Percentiles rank a stretch among this genome's conserved stretches.
phyloP scores from a whole-genome alignment of 2,797 vertebrate species.

The Mycteria americana region DNA sequence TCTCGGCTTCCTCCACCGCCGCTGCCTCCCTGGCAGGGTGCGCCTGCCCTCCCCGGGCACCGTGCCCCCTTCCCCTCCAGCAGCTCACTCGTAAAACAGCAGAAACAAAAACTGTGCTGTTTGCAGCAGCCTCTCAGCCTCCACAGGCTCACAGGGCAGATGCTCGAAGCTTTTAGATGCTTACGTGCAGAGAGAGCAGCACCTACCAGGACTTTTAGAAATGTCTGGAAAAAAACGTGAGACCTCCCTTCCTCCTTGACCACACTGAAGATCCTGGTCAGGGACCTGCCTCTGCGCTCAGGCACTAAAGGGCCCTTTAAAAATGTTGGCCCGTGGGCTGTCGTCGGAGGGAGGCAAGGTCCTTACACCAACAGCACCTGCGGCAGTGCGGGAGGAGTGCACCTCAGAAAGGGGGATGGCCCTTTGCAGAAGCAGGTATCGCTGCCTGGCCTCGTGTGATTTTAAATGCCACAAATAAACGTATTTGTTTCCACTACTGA shows the following conservation, averaged over 20 bases:
- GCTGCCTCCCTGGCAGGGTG: neutral
- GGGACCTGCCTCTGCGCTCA: neutral
- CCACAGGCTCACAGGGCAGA: neutral
- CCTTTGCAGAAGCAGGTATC: neutral
- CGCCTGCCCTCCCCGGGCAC: neutral
- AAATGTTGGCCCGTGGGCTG: neutral
- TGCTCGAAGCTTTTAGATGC: neutral
- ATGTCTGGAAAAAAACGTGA: neutral
- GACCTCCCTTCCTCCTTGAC: neutral
- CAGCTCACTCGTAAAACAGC: neutral
- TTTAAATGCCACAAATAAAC: neutral
- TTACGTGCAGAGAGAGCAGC: neutral
- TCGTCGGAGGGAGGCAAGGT: no score
- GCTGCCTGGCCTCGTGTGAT: neutral
- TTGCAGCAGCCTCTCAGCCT: neutral
- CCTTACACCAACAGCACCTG: neutral
- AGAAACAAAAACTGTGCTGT: neutral
- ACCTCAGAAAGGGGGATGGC: neutral
- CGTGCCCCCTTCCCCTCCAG: neutral
- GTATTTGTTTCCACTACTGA: neutral
- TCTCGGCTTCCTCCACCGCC: neutral
- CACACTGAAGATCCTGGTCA: neutral
- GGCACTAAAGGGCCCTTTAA: neutral
- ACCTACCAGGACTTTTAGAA: neutral
- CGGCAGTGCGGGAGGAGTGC: rapidly evolving